A percentile compares a stretch with the other conserved stretches of the same genome.
These are phyloP conservation scores for Tenualosa ilisha DNA, from an alignment of 2,797 vertebrate species.

Conservation along the genomic window DNA sequence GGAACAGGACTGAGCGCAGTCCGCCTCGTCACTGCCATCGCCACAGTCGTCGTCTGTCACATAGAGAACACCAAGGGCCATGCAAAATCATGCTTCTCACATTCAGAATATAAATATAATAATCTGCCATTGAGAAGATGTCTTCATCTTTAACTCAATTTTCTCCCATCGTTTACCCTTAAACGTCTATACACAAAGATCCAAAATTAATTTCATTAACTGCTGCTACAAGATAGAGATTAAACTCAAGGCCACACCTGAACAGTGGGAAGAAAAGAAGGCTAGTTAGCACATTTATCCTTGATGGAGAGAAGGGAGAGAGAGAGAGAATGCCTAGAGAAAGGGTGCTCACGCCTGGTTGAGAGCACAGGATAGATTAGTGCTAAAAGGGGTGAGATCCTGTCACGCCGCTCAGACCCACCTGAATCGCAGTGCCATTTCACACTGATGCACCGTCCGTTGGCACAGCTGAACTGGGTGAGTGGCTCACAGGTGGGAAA, in stretches of 20 bases:
- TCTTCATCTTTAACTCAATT: neutral
- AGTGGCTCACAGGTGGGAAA: slow-evolving; percentile 92
- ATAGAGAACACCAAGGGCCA: neutral
- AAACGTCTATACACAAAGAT: neutral
- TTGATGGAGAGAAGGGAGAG: neutral
- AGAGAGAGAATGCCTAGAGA: neutral
- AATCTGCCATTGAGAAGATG: neutral
- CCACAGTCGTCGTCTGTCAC: slow-evolving; percentile 93
- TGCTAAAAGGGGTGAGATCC: neutral
- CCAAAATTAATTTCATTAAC: neutral
- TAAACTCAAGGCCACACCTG: neutral
- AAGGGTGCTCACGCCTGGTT: neutral
- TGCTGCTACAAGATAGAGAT: neutral
- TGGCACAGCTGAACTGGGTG: slow-evolving; percentile 91
- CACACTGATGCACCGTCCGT: slow-evolving; percentile 88
- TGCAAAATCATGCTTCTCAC: too few species aligned
- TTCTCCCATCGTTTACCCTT: too few species aligned
- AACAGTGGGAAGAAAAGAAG: neutral
- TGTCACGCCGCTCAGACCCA: slow-evolving; percentile 57
- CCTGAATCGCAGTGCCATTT: slow-evolving; percentile 97
- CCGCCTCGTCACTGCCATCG: slow-evolving; percentile 88
- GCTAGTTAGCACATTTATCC: neutral
- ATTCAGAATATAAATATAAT: neutral
- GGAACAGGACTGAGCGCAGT: slow-evolving; percentile 86
- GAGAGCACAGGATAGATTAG: neutral